Conservation (phyloP, 2,888 invertebrate species). For the Fragum sueziense region DNA sequence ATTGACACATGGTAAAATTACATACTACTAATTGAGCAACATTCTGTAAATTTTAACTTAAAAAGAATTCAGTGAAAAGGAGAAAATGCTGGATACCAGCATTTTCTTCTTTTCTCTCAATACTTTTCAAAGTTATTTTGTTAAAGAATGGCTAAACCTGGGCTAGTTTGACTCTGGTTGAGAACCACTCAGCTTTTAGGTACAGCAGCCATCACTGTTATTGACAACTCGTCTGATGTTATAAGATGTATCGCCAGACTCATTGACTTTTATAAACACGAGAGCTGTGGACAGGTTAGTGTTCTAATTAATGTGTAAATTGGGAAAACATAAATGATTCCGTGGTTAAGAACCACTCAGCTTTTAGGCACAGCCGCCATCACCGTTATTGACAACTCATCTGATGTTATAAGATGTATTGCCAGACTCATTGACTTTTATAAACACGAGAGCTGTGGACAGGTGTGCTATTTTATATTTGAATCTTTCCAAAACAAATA, state of each 20-base stretch:
- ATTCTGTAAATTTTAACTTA: too few species aligned
- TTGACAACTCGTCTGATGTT: constrained; percentile 98
- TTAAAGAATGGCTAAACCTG: too few species aligned
- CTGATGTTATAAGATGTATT: constrained; percentile 98
- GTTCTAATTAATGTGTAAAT: constrained; percentile 99
- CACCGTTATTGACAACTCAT: constrained; percentile 99
- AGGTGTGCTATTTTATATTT: too few species aligned
- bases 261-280: constrained; percentile 99
- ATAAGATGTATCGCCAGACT: constrained; percentile 98
- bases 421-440: constrained; percentile 98
- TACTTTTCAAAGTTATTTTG: background rate
- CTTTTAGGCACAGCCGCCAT: constrained; percentile 98
- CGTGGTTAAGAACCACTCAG: constrained; percentile 95
- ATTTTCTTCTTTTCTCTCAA: background rate
- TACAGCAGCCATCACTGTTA: constrained; percentile 99
- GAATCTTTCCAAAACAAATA: background rate
- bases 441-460: constrained; percentile 99
- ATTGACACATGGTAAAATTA: too few species aligned
- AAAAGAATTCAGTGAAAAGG: too few species aligned
- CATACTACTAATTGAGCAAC: too few species aligned
- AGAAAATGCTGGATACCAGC: too few species aligned
- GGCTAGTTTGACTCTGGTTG: constrained; percentile 86
- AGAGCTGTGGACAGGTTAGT: constrained; percentile 97
- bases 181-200: constrained; percentile 98
- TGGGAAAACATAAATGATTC: constrained; percentile 96